Conservation (phyloP, 1,140 invertebrate genomes). For the Gryllus bimaculatus region DNA sequence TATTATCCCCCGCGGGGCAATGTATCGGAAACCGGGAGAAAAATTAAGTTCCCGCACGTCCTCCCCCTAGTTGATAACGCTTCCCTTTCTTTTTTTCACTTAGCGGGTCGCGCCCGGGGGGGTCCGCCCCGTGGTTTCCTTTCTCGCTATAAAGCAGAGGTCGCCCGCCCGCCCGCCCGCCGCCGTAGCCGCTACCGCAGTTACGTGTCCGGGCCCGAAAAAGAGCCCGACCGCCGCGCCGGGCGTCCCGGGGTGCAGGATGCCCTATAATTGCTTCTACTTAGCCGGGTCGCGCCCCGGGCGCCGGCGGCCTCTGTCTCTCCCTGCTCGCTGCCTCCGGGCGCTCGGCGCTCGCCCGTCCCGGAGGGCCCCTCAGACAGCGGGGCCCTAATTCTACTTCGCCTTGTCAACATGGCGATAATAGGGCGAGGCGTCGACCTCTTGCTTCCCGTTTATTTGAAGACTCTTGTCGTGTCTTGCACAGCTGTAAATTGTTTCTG, state of each 20-base stretch:
- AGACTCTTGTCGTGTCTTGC: too few relatives aligned
- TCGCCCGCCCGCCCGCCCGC: too few relatives aligned
- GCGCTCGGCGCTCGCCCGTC: too few relatives aligned
- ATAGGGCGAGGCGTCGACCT: not conserved
- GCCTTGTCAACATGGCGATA: not conserved
- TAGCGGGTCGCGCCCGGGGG: not conserved
- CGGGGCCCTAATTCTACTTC: not conserved
- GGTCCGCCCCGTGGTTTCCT: not conserved
- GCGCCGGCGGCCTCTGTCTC: not conserved
- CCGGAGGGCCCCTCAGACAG: too few relatives aligned
- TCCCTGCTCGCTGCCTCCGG: not conserved
- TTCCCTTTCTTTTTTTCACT: not conserved
- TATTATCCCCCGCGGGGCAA: not conserved
- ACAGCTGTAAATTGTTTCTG: too few relatives aligned
- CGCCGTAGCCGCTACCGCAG: too few relatives aligned
- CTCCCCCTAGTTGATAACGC: not conserved
- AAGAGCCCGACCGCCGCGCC: too few relatives aligned
- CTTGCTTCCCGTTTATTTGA: not conserved
- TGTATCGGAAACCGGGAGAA: not conserved
- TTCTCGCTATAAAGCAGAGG: not conserved
- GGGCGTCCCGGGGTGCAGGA: too few relatives aligned
- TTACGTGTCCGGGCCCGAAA: too few relatives aligned
- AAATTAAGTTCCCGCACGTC: not conserved
- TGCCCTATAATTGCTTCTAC: not conserved
- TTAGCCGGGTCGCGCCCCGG: not conserved